Evolutionary conservation across 1,140 invertebrate genomes (phyloP), one percentile per base, ranked within the genome.

Genomic region (Zelostemma sp.): DNA sequence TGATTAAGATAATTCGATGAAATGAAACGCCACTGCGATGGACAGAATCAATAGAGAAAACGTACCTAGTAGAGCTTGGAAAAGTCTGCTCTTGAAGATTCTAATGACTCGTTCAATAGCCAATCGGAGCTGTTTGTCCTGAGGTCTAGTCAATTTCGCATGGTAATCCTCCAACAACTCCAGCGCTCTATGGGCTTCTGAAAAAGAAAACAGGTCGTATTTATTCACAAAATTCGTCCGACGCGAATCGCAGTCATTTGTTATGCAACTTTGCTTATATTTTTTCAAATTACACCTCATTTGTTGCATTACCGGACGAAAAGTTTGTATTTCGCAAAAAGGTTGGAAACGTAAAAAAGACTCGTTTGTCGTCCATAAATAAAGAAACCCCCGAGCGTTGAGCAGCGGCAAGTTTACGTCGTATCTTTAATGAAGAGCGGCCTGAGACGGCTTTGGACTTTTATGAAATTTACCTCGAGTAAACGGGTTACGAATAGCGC

Each of bases 141-240:
- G 94, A 15, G 96, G 93, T 80, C 93, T 92, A 40, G 91, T 93
- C 73, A 99, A 87, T 80, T 96, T 95, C 58, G 92, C 92, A 85
- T 98, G 96, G 86, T 99, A 99, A 84, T 99, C 97, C 88, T 99
- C 97, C 74, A 99, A 89, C 74, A 99, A 88, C 88, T 98, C 97
- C 76, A 99, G 88, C 62, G 97, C 97, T 85, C 96, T 90, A 85
- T 99, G 96, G 84, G 97, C 97, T 89, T 98, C 97, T 98, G 91
- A 33, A 90, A 88, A 61, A 73, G 14, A 41, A 41, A 41, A 41
- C 11, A 15, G 15, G 3, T 25, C 21, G 21, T 25, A 25, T 25
- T 25, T 25, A 25, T 25, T 25, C 21, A 4, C 21, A 3, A 25
- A 8, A 8, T 25, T 25, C n/a, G 21, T 8, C 21, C 8, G 21